phyloP scores from a whole-genome alignment of 1,140 invertebrate genomes.

The Lineus longissimus region DNA sequence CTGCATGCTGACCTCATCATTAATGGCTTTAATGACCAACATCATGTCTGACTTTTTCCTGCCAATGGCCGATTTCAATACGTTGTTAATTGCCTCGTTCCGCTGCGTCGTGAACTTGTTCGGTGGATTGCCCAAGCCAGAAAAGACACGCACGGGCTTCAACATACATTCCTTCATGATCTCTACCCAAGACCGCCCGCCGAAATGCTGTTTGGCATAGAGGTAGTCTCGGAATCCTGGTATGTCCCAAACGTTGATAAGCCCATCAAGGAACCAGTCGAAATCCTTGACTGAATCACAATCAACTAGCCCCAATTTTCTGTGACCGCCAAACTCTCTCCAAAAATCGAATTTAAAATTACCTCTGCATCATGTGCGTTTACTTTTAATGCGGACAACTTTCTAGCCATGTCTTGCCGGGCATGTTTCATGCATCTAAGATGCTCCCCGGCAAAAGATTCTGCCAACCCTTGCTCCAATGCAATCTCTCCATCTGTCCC shows the following conservation, averaged over 20 bases:
- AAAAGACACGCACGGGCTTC: not conserved
- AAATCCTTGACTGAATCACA: not conserved
- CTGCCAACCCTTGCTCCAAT: not conserved
- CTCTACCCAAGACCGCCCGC: not conserved
- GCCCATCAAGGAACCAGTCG: not conserved
- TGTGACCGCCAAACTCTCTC: not conserved
- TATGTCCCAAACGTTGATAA: not conserved
- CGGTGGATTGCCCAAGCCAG: constrained; percentile 2
- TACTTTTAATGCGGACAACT: not conserved
- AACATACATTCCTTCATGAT: not conserved
- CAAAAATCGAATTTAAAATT: not conserved
- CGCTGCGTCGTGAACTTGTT: not conserved
- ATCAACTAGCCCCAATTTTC: not conserved
- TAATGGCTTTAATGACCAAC: not conserved
- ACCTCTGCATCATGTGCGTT: not conserved
- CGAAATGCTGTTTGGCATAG: not conserved
- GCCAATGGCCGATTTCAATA: not conserved
- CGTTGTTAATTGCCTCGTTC: not conserved
- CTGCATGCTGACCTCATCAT: not conserved
- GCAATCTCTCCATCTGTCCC: not conserved
- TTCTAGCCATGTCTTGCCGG: not conserved
- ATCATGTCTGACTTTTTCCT: not conserved
- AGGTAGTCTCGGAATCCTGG: not conserved
- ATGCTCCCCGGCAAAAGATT: not conserved
- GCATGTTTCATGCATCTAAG: not conserved